Conservation (phyloP, 1,140 invertebrate species). For the Reticulitermes speratus region DNA sequence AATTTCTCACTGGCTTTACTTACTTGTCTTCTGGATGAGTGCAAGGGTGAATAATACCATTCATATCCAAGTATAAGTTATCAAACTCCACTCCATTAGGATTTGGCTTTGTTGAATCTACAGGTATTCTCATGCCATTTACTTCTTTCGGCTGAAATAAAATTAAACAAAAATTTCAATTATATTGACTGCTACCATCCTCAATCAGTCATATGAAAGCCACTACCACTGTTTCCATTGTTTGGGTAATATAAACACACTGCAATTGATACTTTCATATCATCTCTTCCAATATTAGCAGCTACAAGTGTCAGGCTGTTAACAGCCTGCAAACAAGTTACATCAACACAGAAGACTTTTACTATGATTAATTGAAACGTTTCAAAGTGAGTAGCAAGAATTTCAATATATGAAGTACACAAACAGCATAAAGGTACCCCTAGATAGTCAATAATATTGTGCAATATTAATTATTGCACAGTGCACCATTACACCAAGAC, state of each 20-base stretch:
- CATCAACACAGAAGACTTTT: neutral
- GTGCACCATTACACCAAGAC: no score
- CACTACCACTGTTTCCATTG: no score
- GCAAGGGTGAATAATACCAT: slow-evolving; percentile 99
- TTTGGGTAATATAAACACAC: no score
- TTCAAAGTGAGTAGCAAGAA: no score
- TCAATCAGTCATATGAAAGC: neutral
- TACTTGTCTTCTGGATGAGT: slow-evolving; percentile 98
- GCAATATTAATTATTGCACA: no score
- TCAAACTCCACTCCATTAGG: slow-evolving; percentile 98
- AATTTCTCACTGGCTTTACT: slow-evolving; percentile 34
- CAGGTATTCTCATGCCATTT: slow-evolving; percentile 61
- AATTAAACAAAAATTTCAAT: slow-evolving; percentile 36
- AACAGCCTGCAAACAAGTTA: neutral
- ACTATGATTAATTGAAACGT: no score
- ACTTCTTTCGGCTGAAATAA: slow-evolving; percentile 57
- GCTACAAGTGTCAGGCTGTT: neutral
- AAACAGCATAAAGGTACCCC: no score
- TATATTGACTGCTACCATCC: neutral
- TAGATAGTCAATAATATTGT: no score
- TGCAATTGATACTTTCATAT: no score
- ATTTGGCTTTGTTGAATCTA: slow-evolving; percentile 86
- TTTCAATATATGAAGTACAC: no score
- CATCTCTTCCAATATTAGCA: neutral
- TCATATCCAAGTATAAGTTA: slow-evolving; percentile 99